phyloP scores from a whole-genome alignment of 2,113 vertebrate species.

The Myotis lucifugus region DNA sequence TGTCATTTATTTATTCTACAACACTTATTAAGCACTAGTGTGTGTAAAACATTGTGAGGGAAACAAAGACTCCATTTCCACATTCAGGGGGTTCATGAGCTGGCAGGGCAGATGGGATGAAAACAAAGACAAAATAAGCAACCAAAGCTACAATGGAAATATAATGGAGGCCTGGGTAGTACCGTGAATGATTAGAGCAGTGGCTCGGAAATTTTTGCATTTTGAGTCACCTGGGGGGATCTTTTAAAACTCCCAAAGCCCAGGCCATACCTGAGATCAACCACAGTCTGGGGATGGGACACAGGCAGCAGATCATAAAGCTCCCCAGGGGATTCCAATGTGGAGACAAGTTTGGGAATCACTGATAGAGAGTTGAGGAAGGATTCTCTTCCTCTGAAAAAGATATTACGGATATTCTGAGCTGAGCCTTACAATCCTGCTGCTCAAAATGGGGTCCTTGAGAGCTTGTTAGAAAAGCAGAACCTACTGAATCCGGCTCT shows the following conservation, averaged over 20 bases:
- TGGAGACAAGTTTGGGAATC: not conserved
- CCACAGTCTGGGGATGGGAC: not conserved
- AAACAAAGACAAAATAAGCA: not conserved
- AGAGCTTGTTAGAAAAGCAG: not conserved
- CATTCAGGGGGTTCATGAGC: not conserved
- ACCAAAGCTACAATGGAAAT: not conserved
- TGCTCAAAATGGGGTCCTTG: not conserved
- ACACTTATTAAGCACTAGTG: not conserved
- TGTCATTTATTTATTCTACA: constrained; percentile 1
- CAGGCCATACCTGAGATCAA: no score
- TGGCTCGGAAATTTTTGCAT: not conserved
- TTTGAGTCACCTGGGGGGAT: not conserved
- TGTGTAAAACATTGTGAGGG: not conserved
- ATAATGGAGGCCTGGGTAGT: not conserved
- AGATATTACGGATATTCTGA: not conserved
- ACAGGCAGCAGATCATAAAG: not conserved
- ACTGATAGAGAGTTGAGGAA: not conserved
- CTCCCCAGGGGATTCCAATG: not conserved
- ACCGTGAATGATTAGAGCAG: not conserved
- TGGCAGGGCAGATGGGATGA: not conserved
- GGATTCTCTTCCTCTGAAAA: not conserved
- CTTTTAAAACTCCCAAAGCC: not conserved
- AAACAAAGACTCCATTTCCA: not conserved
- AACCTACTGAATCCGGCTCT: not conserved
- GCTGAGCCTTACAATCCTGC: not conserved